phyloP scores from a whole-genome alignment of 2,113 vertebrate species.

The Oreochromis tanganicae region DNA sequence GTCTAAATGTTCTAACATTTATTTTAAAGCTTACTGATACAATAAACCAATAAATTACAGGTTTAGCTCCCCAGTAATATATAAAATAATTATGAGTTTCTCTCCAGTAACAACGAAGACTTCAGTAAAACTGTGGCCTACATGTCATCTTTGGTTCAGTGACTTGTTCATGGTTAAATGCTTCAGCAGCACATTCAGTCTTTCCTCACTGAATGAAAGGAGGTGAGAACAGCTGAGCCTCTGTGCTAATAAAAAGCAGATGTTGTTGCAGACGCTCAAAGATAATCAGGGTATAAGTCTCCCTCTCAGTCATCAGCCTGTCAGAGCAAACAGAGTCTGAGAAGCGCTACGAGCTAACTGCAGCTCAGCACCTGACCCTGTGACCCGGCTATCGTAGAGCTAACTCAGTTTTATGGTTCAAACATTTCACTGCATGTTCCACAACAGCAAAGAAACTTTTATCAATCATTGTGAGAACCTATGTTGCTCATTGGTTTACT shows the following conservation, averaged over 20 bases:
- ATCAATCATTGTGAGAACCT: rapidly evolving
- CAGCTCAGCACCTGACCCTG: not conserved
- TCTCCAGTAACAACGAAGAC: not conserved
- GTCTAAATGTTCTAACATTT: rapidly evolving
- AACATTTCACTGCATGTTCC: not conserved
- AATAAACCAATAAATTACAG: rapidly evolving
- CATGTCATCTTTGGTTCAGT: rapidly evolving
- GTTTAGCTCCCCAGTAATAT: not conserved
- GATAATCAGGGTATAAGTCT: not conserved
- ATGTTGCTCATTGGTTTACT: not conserved
- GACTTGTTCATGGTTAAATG: not conserved
- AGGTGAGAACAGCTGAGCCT: not conserved
- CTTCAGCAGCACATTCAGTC: not conserved
- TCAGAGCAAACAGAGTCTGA: not conserved
- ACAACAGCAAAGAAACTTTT: not conserved
- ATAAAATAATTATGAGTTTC: not conserved
- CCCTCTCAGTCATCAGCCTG: not conserved
- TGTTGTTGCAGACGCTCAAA: not conserved
- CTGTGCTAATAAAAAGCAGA: not conserved
- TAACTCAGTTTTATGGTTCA: not conserved
- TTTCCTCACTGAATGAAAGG: not conserved
- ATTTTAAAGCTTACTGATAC: not conserved
- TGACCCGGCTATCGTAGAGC: not conserved
- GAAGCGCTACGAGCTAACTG: not conserved
- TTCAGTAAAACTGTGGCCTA: not conserved